Evolutionary conservation across 2,113 vertebrate genomes (phyloP).

Genomic region (Nematolebias whitei): DNA sequence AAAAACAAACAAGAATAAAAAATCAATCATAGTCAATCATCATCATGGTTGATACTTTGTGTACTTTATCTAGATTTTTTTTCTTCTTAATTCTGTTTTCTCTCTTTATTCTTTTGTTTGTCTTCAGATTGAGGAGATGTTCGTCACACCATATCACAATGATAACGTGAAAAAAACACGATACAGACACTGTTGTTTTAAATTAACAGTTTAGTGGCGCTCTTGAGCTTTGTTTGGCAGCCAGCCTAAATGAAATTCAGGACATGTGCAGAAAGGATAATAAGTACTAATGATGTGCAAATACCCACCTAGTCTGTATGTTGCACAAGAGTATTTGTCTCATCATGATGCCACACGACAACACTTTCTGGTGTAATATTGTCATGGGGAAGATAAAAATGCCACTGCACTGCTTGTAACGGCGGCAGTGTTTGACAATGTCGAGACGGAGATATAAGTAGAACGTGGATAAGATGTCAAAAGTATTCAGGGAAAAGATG

Average conservation of each 20-base stretch:
- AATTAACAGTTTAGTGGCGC: background rate
- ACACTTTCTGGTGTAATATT: constrained; percentile 26
- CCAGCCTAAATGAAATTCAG: constrained; percentile 28
- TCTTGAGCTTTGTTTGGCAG: constrained; percentile 33
- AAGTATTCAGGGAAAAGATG: constrained; percentile 54
- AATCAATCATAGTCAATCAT: no score
- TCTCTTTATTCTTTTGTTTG: background rate
- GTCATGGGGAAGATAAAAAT: constrained; percentile 52
- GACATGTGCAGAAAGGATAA: constrained; percentile 2
- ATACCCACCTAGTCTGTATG: constrained; percentile 12
- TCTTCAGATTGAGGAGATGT: background rate
- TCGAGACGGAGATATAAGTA: constrained; percentile 57
- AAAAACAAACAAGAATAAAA: no score
- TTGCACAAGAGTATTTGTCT: constrained; percentile 13
- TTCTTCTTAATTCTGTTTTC: constrained; percentile 27
- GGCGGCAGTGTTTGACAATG: constrained; percentile 41
- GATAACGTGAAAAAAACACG: background rate
- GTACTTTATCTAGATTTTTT: constrained; percentile 30
- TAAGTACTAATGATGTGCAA: constrained; percentile 21
- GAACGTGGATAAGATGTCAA: constrained; percentile 58
- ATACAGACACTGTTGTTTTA: background rate
- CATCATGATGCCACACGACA: constrained; percentile 25
- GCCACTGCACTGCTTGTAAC: constrained; percentile 30
- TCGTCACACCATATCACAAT: background rate
- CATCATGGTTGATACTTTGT: no score